Percentiles rank a stretch among this genome's conserved stretches.
These are phyloP conservation scores for Syritta pipiens DNA, from an alignment of 2,888 invertebrate genomes.

Conservation along the genomic window DNA sequence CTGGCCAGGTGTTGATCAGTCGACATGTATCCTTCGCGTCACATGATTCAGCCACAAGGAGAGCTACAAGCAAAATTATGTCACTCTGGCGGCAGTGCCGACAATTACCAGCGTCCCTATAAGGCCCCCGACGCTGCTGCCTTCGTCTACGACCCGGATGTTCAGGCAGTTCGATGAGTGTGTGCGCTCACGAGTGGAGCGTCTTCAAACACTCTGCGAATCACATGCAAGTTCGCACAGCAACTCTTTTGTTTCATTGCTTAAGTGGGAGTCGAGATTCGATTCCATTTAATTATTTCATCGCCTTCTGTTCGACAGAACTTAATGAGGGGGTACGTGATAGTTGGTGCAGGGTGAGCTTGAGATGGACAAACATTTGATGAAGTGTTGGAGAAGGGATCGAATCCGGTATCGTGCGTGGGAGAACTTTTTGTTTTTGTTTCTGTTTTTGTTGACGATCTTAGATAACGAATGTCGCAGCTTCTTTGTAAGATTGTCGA, in stretches of 20 bases:
- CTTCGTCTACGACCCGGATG: constrained; percentile 57
- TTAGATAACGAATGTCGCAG: background rate
- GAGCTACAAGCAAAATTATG: background rate
- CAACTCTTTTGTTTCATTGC: constrained; percentile 55
- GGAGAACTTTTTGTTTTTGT: too few species aligned
- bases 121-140: too few species aligned
- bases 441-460: background rate
- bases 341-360: too few species aligned
- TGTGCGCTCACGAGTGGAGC: constrained; percentile 2
- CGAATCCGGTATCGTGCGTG: constrained; percentile 40
- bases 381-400: constrained; percentile 11
- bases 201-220: constrained; percentile 7
- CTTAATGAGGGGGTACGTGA: too few species aligned
- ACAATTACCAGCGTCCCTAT: constrained; percentile 8
- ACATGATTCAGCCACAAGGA: background rate
- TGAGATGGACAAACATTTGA: too few species aligned
- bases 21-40: constrained; percentile 1
- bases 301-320: too few species aligned
- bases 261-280: too few species aligned
- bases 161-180: constrained; percentile 3
- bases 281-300: too few species aligned
- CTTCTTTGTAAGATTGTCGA: too few species aligned
- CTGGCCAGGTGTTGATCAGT: background rate
- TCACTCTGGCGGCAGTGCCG: background rate
- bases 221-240: constrained; percentile 44